phyloP scores from a whole-genome alignment of 2,113 vertebrate species.

The Charina bottae region DNA sequence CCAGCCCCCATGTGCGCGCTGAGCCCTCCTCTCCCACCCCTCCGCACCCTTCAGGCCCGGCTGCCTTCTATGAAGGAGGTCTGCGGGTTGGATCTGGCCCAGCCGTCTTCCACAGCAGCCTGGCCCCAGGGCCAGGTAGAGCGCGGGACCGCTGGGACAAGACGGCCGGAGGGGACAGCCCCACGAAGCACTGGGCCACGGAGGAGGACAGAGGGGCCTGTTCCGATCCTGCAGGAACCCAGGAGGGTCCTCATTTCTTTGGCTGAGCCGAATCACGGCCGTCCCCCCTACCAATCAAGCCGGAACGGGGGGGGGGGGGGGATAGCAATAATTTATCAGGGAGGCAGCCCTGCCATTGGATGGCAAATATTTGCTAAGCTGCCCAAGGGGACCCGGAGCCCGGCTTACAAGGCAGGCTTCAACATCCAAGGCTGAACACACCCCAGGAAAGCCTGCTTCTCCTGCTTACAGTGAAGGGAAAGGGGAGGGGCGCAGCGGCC shows the following conservation, averaged over 20 bases:
- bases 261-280: slow-evolving; percentile 32
- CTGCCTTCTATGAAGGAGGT: slow-evolving; percentile 76
- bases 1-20: no score
- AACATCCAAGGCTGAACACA: neutral
- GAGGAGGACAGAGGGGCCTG: neutral
- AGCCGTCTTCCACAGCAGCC: slow-evolving; percentile 43
- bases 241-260: neutral
- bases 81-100: slow-evolving; percentile 74
- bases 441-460: neutral
- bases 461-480: no score
- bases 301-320: neutral
- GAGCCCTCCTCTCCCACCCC: neutral
- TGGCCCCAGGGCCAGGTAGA: slow-evolving; percentile 71
- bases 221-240: neutral
- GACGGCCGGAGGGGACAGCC: neutral
- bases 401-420: slow-evolving; percentile 17
- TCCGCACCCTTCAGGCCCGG: slow-evolving; percentile 17
- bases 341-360: slow-evolving; percentile 31
- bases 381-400: slow-evolving; percentile 26
- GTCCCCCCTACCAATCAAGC: neutral
- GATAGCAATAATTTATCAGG: slow-evolving; percentile 30
- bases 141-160: slow-evolving; percentile 65
- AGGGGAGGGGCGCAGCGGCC: neutral
- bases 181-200: neutral
- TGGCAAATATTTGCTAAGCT: slow-evolving; percentile 44